A percentile compares a stretch with the other conserved stretches of the same genome.
These are phyloP conservation scores for Mesitornis unicolor DNA, from an alignment of 2,113 vertebrate genomes.

Conservation along the genomic window DNA sequence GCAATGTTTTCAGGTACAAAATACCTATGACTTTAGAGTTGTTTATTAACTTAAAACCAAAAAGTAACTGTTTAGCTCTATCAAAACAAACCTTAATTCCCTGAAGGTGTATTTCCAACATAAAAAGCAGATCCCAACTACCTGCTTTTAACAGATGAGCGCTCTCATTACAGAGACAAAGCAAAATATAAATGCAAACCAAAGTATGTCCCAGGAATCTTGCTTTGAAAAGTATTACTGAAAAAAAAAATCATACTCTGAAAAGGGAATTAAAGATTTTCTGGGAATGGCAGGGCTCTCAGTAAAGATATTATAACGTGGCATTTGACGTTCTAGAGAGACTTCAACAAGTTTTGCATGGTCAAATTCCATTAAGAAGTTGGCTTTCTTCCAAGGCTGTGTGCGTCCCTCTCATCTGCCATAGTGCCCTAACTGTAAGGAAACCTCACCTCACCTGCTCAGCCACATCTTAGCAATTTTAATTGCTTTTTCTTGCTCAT, in stretches of 20 bases:
- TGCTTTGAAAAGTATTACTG: background rate
- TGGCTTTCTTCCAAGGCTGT: conserved; percentile 62
- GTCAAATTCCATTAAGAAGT: conserved; percentile 73
- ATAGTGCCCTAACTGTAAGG: conserved; percentile 34
- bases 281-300: conserved; percentile 7
- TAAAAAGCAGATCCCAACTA: background rate
- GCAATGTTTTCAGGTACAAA: background rate
- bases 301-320: conserved; percentile 62
- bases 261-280: conserved; percentile 23
- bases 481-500: conserved; percentile 59
- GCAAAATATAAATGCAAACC: background rate
- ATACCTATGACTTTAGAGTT: background rate
- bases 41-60: background rate
- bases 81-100: background rate
- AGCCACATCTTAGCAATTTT: conserved; percentile 47
- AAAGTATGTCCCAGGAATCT: background rate
- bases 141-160: background rate
- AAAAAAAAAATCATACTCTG: background rate
- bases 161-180: background rate
- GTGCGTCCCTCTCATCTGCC: conserved; percentile 60
- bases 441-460: conserved; percentile 63
- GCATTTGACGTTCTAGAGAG: conserved; percentile 61
- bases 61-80: background rate
- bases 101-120: background rate
- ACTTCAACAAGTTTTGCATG: conserved; percentile 73